These are phyloP conservation scores for Rhyacophila brunnea DNA, from an alignment of 1,140 invertebrate species.

Conservation along the genomic window DNA sequence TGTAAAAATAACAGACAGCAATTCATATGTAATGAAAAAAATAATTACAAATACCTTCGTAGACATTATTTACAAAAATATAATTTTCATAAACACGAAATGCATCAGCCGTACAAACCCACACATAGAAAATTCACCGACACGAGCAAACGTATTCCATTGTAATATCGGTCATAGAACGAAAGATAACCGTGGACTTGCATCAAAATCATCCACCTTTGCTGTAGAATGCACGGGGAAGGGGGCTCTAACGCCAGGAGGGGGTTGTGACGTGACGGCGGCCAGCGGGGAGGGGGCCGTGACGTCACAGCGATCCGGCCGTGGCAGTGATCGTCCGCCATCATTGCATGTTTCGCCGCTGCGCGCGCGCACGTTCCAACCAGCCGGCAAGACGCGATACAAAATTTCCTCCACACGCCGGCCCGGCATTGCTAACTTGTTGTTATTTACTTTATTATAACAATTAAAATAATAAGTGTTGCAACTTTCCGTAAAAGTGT, in stretches of 20 bases:
- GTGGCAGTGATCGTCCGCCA: conserved; percentile 21
- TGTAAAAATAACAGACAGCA: no score
- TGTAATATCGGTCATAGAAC: conserved; percentile 4
- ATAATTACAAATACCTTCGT: no score
- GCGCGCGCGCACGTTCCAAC: conserved; percentile 19
- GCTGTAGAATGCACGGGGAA: not conserved
- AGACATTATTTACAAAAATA: not conserved
- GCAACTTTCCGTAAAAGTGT: no score
- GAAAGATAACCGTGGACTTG: not conserved
- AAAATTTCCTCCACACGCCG: not conserved
- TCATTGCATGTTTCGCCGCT: conserved; percentile 3
- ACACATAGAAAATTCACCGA: not conserved
- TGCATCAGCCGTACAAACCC: not conserved
- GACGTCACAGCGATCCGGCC: conserved; percentile 12
- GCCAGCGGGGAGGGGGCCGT: conserved; percentile 5
- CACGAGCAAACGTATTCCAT: not conserved
- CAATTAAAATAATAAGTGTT: no score
- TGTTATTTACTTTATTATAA: no score
- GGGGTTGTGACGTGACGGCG: not conserved
- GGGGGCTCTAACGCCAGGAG: not conserved
- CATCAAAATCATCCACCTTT: not conserved
- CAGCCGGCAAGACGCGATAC: not conserved
- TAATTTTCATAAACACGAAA: no score
- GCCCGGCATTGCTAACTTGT: not conserved
- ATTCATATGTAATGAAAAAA: no score